Conservation (phyloP, 2,888 invertebrate genomes). For the Agrotis exclamationis region DNA sequence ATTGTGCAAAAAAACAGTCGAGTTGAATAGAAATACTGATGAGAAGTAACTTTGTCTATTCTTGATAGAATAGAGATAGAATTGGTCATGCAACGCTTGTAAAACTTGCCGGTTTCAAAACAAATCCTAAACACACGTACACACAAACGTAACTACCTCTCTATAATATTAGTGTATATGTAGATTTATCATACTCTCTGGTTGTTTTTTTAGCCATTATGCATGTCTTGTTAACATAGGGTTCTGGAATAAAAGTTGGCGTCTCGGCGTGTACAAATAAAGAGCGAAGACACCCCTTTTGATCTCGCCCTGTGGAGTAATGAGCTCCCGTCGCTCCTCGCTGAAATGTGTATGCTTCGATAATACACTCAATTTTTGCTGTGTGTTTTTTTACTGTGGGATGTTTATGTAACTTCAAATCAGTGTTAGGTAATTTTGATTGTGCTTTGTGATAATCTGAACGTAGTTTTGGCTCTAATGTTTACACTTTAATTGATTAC, state of each 20-base stretch:
- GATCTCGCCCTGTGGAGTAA: constrained; percentile 73
- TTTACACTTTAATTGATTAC: not conserved
- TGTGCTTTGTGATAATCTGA: not conserved
- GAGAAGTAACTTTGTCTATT: too few relatives aligned
- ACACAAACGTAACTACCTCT: too few relatives aligned
- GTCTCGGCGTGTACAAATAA: constrained; percentile 73
- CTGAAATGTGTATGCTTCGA: constrained; percentile 50
- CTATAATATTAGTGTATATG: too few relatives aligned
- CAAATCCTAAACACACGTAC: too few relatives aligned
- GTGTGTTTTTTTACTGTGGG: constrained; percentile 35
- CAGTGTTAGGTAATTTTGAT: constrained; percentile 11
- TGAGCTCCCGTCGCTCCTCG: constrained; percentile 67
- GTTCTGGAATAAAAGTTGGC: constrained; percentile 57
- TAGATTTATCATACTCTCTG: constrained; percentile 38
- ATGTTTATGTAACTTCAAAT: constrained; percentile 19
- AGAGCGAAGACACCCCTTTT: constrained; percentile 74
- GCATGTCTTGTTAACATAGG: constrained; percentile 69
- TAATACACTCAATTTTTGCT: constrained; percentile 60
- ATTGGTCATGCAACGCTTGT: too few relatives aligned
- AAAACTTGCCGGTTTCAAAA: too few relatives aligned
- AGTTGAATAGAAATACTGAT: too few relatives aligned
- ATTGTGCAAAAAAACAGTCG: too few relatives aligned
- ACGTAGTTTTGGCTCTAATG: not conserved
- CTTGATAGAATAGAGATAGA: too few relatives aligned
- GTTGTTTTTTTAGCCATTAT: constrained; percentile 63